phyloP scores from a whole-genome alignment of 2,113 vertebrate species.

The Gallinago jamesoni region DNA sequence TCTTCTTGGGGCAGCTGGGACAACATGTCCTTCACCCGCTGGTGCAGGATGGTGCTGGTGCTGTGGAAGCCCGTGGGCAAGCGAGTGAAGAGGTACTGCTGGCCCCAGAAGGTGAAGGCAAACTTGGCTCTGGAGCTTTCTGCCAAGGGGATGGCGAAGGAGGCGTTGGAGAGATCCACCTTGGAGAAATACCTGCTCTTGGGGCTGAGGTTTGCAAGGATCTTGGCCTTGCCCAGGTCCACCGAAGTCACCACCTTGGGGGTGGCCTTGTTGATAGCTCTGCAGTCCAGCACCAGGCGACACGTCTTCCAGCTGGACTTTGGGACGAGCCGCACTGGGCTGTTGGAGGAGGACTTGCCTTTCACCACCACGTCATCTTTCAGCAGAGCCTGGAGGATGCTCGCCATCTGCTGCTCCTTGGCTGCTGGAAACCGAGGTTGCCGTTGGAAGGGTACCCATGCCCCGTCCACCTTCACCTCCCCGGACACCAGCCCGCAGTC shows the following conservation, averaged over 20 bases:
- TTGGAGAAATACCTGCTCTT: background rate
- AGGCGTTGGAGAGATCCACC: background rate
- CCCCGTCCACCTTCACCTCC: background rate
- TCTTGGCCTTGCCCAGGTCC: fast-evolving
- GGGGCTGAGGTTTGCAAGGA: background rate
- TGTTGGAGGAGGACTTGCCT: background rate
- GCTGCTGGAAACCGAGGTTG: fast-evolving
- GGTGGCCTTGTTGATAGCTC: background rate
- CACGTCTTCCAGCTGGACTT: fast-evolving
- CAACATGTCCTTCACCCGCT: background rate
- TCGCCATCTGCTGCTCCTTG: fast-evolving
- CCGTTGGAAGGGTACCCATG: fast-evolving
- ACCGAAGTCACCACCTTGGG: fast-evolving
- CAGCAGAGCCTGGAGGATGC: background rate
- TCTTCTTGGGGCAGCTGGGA: background rate
- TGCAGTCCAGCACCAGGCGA: background rate
- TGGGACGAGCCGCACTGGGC: fast-evolving
- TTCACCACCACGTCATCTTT: fast-evolving
- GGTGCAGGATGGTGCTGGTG: background rate
- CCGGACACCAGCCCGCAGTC: background rate
- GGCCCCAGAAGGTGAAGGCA: background rate
- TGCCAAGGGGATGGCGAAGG: background rate
- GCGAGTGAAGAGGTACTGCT: background rate
- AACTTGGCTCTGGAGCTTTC: background rate
- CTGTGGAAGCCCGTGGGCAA: background rate